phyloP scores from a whole-genome alignment of 2,113 vertebrate genomes.

The Oostethus manadensis region DNA sequence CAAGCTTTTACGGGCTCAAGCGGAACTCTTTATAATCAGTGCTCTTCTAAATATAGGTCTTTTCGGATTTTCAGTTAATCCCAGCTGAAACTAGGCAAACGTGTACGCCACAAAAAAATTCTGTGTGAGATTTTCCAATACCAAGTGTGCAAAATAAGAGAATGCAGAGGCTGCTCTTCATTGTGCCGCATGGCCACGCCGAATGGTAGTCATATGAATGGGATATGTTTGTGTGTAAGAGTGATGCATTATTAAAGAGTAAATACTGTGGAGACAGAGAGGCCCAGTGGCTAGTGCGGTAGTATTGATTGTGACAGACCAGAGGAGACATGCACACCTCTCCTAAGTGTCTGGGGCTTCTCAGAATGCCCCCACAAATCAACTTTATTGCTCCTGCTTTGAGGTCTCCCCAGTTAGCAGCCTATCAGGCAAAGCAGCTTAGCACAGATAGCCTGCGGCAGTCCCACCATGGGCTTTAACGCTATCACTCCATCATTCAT shows the following conservation, averaged over 20 bases:
- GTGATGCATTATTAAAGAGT: conserved; percentile 66
- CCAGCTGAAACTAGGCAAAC: conserved; percentile 38
- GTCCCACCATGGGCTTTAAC: conserved; percentile 46
- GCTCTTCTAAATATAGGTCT: conserved; percentile 48
- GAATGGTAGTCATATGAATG: conserved; percentile 57
- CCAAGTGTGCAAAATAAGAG: conserved; percentile 34
- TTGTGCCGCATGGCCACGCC: conserved; percentile 40
- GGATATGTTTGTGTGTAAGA: conserved; percentile 47
- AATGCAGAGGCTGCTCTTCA: conserved; percentile 37
- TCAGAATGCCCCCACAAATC: conserved; percentile 63
- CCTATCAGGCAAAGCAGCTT: conserved; percentile 64
- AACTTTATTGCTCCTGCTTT: conserved; percentile 64
- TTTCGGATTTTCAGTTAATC: conserved; percentile 51
- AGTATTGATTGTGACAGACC: conserved; percentile 64
- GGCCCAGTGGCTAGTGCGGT: conserved; percentile 42
- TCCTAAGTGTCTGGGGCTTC: conserved; percentile 63
- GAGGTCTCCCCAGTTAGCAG: conserved; percentile 56
- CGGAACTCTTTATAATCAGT: conserved; percentile 45
- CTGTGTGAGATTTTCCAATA: conserved; percentile 54
- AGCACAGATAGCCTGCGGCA: conserved; percentile 53
- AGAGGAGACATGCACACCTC: conserved; percentile 62
- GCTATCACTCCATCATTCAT: conserved; percentile 68
- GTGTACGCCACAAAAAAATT: conserved; percentile 51
- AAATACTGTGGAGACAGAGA: conserved; percentile 55
- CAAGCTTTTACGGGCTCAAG: conserved; percentile 28